Percentiles rank a stretch among this genome's conserved stretches.
phyloP scores from a whole-genome alignment of 2,113 vertebrate genomes.

The Perognathus longimembris region DNA sequence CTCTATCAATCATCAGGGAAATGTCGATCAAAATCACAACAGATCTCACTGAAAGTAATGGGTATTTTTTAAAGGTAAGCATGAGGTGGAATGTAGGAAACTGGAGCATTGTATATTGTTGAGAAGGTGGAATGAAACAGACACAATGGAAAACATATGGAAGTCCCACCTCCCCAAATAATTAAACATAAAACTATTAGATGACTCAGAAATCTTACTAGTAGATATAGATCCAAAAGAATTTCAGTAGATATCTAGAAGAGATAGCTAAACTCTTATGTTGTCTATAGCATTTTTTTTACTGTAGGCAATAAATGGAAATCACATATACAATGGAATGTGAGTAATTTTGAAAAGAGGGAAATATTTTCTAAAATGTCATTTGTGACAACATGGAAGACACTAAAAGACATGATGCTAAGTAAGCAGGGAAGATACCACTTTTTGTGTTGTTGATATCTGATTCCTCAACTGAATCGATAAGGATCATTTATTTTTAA shows the following conservation, averaged over 20 bases:
- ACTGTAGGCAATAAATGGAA: not conserved
- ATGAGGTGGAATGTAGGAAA: not conserved
- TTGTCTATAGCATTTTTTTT: not conserved
- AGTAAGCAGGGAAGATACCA: not conserved
- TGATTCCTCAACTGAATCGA: not conserved
- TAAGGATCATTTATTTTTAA: not conserved
- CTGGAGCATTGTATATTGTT: not conserved
- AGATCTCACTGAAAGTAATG: not conserved
- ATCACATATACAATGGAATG: not conserved
- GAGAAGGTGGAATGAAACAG: not conserved
- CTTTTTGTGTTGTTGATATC: not conserved
- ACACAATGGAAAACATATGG: not conserved
- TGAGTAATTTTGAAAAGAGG: not conserved
- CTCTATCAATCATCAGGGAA: not conserved
- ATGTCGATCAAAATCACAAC: not conserved
- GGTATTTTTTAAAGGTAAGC: not conserved
- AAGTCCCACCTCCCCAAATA: not conserved
- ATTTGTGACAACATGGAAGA: not conserved
- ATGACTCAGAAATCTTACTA: not conserved
- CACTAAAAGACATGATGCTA: not conserved
- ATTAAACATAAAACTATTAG: not conserved
- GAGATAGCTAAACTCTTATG: too few relatives aligned
- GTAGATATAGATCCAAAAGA: not conserved
- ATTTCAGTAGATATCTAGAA: not conserved
- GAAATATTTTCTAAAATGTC: not conserved